A percentile compares a stretch with the other conserved stretches of the same genome.
phyloP scores from a whole-genome alignment of 2,888 invertebrate species.

The Cerastis leucographa region DNA sequence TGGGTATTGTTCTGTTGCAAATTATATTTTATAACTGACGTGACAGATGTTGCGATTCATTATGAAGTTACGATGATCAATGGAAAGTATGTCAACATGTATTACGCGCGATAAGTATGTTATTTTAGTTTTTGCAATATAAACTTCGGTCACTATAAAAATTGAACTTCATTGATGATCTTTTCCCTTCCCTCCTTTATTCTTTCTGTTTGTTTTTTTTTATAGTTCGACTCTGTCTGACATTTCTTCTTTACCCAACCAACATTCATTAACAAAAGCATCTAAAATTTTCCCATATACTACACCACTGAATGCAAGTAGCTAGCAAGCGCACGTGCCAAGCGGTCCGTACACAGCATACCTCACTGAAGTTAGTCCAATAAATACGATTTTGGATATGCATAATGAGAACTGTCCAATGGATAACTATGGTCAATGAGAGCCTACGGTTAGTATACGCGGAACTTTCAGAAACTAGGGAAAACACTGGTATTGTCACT shows the following conservation, averaged over 20 bases:
- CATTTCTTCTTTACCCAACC: background rate
- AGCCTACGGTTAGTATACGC: constrained; percentile 56
- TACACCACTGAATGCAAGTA: constrained; percentile 50
- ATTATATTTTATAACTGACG: constrained; percentile 5
- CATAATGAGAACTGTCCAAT: constrained; percentile 65
- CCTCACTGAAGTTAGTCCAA: constrained; percentile 60
- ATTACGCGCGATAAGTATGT: background rate
- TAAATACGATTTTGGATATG: constrained; percentile 71
- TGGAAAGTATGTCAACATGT: background rate
- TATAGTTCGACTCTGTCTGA: background rate
- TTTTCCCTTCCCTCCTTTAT: no score
- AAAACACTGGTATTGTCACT: constrained; percentile 55
- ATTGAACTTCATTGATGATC: background rate
- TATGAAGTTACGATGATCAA: background rate
- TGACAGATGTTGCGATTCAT: background rate
- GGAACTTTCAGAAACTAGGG: constrained; percentile 61
- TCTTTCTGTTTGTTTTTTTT: background rate
- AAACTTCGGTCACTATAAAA: background rate
- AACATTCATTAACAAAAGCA: constrained; percentile 17
- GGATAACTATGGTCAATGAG: constrained; percentile 69
- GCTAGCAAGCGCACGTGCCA: constrained; percentile 64
- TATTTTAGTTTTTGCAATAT: background rate
- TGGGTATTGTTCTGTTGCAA: constrained; percentile 47
- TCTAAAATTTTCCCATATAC: constrained; percentile 57
- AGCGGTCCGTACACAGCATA: constrained; percentile 56